Evolutionary conservation across 2,888 invertebrate genomes (phyloP).

Genomic region (Julus scanicus): DNA sequence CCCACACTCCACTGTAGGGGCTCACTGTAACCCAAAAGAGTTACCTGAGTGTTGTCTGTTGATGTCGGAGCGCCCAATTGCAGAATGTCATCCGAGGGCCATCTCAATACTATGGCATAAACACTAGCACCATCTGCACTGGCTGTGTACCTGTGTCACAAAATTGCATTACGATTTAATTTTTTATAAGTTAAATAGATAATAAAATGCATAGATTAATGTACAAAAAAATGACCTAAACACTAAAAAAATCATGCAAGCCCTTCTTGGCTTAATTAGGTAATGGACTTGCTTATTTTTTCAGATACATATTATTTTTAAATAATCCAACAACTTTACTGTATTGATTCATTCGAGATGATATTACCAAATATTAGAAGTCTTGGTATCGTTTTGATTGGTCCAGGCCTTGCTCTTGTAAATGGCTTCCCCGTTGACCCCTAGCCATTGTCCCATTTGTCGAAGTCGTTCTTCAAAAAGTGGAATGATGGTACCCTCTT

Average conservation of each 20-base stretch:
- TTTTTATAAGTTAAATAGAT: not conserved
- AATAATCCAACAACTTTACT: too few species aligned
- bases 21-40: constrained; percentile 70
- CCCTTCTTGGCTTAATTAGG: too few species aligned
- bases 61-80: constrained; percentile 68
- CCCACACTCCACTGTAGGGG: constrained; percentile 60
- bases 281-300: too few species aligned
- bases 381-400: constrained; percentile 82
- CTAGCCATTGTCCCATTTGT: constrained; percentile 82
- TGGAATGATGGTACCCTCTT: constrained; percentile 84
- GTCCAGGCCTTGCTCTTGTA: constrained; percentile 82
- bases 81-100: constrained; percentile 74
- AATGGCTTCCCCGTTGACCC: constrained; percentile 87
- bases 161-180: too few species aligned
- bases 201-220: not conserved
- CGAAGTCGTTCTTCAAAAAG: constrained; percentile 87
- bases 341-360: too few species aligned
- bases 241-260: too few species aligned
- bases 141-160: constrained; percentile 62
- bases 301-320: too few species aligned
- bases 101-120: constrained; percentile 77
- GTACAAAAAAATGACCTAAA: too few species aligned
- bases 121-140: constrained; percentile 64
- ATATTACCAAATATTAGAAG: constrained; percentile 76
- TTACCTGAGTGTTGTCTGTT: constrained; percentile 65